Base-by-base conservation (phyloP, 2,113 vertebrate genomes). In the Cephalopterus ornatus region DNA sequence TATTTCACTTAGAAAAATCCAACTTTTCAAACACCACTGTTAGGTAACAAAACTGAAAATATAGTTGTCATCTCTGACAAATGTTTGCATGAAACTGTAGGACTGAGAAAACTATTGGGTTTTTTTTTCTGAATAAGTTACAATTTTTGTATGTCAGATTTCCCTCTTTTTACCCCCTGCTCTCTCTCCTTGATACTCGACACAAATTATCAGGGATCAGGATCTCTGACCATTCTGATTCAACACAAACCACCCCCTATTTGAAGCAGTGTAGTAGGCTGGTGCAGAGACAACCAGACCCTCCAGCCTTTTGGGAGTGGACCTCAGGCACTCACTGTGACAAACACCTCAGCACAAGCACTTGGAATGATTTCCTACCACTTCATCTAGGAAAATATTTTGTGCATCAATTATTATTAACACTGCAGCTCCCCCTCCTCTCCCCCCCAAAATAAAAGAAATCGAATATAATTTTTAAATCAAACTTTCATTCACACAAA, bases 341-440 rank as follows among this genome's bases (percentile, higher is more conserved):
- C 58, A 82, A 63, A 47, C 8, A 33, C 9, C 58, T 75, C 66
- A 68, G 62, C 61, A 39, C 16, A 39, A 63, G 33, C 3, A 10
- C 33, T 79, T 58, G 53, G 44, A 62, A 82, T 68, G 12, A 9
- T 72, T 73, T 82, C 22, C 67, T 47, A 23, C 5, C 30, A 35
- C 4, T 89, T 28, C 35, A 30, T 58, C 39, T 47, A 66, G 42
- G 35, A 77, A 91, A 58, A 77, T 30, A 12, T 67, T 95, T 92
- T 56, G 10, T 23, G 14, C 39, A 35, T 49, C 46, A 24, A 37
- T 73, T 85, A 53, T 41, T 82, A 49, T 63, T 76, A 73, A 62
- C 1, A 8, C 4, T 46, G 55, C 49, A 70, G n/a, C 3, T 5
- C 1, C 12, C 3, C 2, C 2, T 7, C 4, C 12, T 8, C 6